Base-by-base conservation (phyloP, 1,140 invertebrate species). In the Drosophila guanche region DNA sequence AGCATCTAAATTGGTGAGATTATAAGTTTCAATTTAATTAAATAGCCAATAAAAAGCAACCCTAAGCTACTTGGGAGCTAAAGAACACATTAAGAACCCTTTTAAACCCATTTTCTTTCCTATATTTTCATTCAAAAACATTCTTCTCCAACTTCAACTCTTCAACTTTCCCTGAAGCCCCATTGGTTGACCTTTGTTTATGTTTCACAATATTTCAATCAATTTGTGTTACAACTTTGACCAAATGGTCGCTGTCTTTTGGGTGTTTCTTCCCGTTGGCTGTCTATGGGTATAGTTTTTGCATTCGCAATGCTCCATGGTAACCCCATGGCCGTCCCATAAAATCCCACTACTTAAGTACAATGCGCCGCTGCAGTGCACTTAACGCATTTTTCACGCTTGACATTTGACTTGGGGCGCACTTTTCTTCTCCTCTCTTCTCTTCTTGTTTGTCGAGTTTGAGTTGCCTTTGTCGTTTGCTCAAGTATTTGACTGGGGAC, bases 381-480 rank as follows among this genome's bases (percentile, higher is more conserved):
- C 83, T 88, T 88, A 88, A 89, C 86, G 85, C 85, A 89, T 89
- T 89, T 89, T 89, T 89, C 85, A 89, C 86, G 85, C 85, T 89
- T 89, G 85, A 89, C 85, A 89, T 89, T 89, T 89, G 85, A 89
- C 85, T 89, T 71, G 85, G 68, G 85, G 80, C 85, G 85, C 85
- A 85, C 80, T 89, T 84, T 89, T 84, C 65, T 74, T 84, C 65
- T 74, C 61, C 5, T 6, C 25, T 27, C 70, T 78, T 48, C 51
- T 75, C 65, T 58, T 67, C 46, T 22, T 42, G 47, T 61, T 54
- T 20, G 41, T 52, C 25, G 69, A 59, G 40, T 65, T 37, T 57
- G 55, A 8, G 54, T 40, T 68, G 55, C 40, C 59, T 55, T 69
- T 51, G 48, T 65, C 59, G 52, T 41, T 50, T 37, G 33, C 33